Conservation (phyloP, 2,113 vertebrate species). For the Macaca nemestrina region DNA sequence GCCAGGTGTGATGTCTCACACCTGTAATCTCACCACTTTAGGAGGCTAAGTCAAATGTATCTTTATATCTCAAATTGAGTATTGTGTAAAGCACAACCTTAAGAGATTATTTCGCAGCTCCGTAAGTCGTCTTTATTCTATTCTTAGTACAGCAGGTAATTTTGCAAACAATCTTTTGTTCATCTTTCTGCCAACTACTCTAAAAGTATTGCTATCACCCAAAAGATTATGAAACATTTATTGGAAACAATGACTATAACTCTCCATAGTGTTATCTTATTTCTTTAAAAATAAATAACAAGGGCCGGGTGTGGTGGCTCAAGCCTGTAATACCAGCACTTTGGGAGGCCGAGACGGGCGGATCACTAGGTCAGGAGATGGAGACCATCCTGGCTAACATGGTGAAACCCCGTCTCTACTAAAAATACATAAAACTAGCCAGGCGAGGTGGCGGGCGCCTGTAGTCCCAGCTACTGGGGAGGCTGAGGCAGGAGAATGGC, state of each 20-base stretch:
- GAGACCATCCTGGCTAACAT: too few species aligned
- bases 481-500: too few species aligned
- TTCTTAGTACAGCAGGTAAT: background rate
- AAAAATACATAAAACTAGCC: too few species aligned
- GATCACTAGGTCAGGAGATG: too few species aligned
- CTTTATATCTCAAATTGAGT: background rate
- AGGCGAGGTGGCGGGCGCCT: too few species aligned
- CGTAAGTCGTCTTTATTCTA: background rate
- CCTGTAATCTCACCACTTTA: too few species aligned
- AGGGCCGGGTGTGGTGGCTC: background rate
- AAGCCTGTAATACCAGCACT: too few species aligned
- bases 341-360: too few species aligned
- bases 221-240: background rate
- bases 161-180: background rate
- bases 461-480: too few species aligned
- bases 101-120: background rate
- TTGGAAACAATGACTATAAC: background rate
- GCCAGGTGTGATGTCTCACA: too few species aligned
- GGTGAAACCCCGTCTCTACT: too few species aligned
- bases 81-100: background rate
- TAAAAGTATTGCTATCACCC: background rate
- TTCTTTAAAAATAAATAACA: constrained; percentile 6
- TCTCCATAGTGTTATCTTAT: background rate
- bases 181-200: background rate
- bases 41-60: too few species aligned